These are phyloP conservation scores for Leptodactylus fuscus DNA, from an alignment of 2,113 vertebrate species.

Conservation along the genomic window DNA sequence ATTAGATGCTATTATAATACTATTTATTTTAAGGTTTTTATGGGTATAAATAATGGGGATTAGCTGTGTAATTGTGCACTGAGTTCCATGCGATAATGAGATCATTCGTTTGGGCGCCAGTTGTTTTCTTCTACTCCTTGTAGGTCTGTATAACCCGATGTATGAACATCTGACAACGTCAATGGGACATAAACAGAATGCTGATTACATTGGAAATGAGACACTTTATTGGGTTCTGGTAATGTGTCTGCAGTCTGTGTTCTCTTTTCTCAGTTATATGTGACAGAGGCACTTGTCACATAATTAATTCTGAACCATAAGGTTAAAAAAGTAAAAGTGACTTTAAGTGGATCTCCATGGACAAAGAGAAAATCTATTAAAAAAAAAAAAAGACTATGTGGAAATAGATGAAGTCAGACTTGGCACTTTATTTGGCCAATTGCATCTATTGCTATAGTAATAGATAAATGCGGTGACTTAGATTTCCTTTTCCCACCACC, in stretches of 20 bases:
- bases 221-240: conserved; percentile 26
- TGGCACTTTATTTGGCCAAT: neutral
- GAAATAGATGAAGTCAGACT: neutral
- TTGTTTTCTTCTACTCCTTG: conserved; percentile 31
- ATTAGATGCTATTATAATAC: conserved; percentile 32
- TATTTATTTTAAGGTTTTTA: conserved; percentile 1
- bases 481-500: neutral
- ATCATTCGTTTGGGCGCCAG: conserved; percentile 14
- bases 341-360: neutral
- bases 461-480: neutral
- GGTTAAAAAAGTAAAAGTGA: neutral
- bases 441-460: neutral
- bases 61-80: conserved; percentile 42
- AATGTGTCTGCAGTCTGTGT: conserved; percentile 31
- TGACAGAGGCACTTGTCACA: conserved; percentile 15
- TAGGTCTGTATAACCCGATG: conserved; percentile 17
- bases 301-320: neutral
- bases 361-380: neutral
- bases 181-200: conserved; percentile 29
- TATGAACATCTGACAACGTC: conserved; percentile 27
- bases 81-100: conserved; percentile 31
- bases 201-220: conserved; percentile 45
- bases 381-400: neutral
- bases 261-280: conserved; percentile 13
- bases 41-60: conserved; percentile 40